phyloP scores from a whole-genome alignment of 64 coral and sea anemone genomes.

The Orbicella faveolata region DNA sequence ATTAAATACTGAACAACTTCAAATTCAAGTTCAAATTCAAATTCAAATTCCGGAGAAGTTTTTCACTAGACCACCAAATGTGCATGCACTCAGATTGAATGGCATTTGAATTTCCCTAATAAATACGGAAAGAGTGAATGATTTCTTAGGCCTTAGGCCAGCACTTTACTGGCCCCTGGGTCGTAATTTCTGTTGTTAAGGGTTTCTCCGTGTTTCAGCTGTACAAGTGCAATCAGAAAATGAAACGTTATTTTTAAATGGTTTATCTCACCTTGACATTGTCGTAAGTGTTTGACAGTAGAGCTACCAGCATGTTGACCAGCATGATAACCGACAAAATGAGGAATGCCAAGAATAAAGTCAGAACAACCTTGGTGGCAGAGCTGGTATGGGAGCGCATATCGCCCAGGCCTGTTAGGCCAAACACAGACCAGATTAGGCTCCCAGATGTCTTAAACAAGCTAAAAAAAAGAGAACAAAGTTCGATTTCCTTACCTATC shows the following conservation, averaged over 20 bases:
- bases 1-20: too few relatives aligned
- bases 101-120: too few relatives aligned
- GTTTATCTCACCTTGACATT: slow-evolving; percentile 20
- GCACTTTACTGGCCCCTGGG: too few relatives aligned
- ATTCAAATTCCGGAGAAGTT: too few relatives aligned
- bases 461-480: not conserved
- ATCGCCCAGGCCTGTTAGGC: not conserved
- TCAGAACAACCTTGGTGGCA: not conserved
- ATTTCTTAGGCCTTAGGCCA: too few relatives aligned
- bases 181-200: too few relatives aligned
- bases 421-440: slow-evolving; percentile 48
- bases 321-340: slow-evolving; percentile 49
- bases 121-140: too few relatives aligned
- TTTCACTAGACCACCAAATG: not conserved
- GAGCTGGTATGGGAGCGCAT: not conserved
- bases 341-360: slow-evolving; percentile 17
- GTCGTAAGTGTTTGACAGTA: slow-evolving; percentile 34
- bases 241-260: not conserved
- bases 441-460: not conserved
- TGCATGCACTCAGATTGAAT: too few relatives aligned
- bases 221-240: not conserved
- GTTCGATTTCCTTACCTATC: too few relatives aligned
- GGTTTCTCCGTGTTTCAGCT: not conserved
- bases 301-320: slow-evolving; percentile 49
- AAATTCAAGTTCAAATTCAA: too few relatives aligned